A percentile compares a stretch with the other conserved stretches of the same genome.
phyloP scores from a whole-genome alignment of 1,140 invertebrate genomes.

The Doryteuthis pealeii region DNA sequence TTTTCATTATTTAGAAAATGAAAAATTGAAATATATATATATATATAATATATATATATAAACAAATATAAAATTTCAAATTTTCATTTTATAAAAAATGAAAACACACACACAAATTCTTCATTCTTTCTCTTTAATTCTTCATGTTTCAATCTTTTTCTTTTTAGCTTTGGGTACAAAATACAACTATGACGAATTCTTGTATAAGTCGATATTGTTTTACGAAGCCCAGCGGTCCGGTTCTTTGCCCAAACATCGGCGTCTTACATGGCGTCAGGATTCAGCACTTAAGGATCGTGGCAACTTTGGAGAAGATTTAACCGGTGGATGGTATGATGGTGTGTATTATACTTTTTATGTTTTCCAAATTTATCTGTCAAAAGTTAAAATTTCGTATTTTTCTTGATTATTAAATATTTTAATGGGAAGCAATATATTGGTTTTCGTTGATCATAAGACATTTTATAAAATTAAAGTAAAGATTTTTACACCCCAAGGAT shows the following conservation, averaged over 20 bases:
- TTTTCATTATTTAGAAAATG: too few species aligned
- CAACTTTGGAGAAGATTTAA: slow-evolving; percentile 65
- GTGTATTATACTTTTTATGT: too few species aligned
- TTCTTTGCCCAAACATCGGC: slow-evolving; percentile 64
- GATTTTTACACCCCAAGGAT: too few species aligned
- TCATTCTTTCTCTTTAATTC: too few species aligned
- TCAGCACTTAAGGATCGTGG: slow-evolving; percentile 66
- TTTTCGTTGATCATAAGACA: background rate
- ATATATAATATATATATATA: too few species aligned
- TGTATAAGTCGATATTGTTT: slow-evolving; percentile 66
- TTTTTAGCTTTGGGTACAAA: slow-evolving; percentile 30
- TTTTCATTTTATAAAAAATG: too few species aligned
- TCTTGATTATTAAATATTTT: background rate
- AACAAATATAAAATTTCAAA: too few species aligned
- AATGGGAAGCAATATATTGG: background rate
- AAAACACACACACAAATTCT: too few species aligned
- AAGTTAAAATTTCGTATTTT: background rate
- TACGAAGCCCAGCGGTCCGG: slow-evolving; percentile 71
- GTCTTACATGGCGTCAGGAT: slow-evolving; percentile 67
- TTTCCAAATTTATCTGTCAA: background rate
- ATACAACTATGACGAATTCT: slow-evolving; percentile 64
- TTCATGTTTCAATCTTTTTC: too few species aligned
- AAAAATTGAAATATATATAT: too few species aligned
- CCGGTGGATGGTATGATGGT: slow-evolving; percentile 73
- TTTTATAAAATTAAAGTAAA: too few species aligned